phyloP scores from a whole-genome alignment of 1,140 invertebrate species.

The Augochlora pura region DNA sequence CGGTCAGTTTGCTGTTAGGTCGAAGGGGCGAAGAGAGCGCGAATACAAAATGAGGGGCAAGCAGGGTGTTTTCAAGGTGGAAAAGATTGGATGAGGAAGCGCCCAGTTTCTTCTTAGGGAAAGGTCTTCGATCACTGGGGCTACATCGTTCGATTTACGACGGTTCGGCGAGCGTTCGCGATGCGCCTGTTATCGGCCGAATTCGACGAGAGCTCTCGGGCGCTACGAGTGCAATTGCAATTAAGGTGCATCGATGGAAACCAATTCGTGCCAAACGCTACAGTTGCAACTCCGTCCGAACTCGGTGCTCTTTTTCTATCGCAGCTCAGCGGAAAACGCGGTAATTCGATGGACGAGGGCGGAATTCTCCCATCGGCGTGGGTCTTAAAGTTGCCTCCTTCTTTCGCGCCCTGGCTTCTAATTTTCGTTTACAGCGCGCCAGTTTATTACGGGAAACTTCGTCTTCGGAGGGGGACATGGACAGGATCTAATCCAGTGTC shows the following conservation, averaged over 20 bases:
- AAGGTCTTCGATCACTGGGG: background rate
- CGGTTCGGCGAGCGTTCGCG: background rate
- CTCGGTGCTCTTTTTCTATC: conserved; percentile 25
- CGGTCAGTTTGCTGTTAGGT: too few relatives aligned
- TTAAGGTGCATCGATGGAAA: conserved; percentile 46
- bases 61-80: background rate
- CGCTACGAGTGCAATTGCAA: conserved; percentile 37
- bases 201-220: conserved; percentile 20
- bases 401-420: background rate
- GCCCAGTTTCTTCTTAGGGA: background rate
- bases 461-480: background rate
- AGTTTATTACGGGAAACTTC: background rate
- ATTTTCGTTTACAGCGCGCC: background rate
- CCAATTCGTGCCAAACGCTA: conserved; percentile 21
- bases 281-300: background rate
- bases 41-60: background rate
- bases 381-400: background rate
- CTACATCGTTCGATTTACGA: conserved; percentile 21
- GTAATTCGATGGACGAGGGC: conserved; percentile 19
- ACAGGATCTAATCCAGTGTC: background rate
- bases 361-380: conserved; percentile 16
- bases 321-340: conserved; percentile 18
- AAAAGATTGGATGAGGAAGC: background rate
- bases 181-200: conserved; percentile 23
- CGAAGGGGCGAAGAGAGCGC: too few relatives aligned